Conservation (phyloP, 2,888 invertebrate species). For the Catocala sponsa region DNA sequence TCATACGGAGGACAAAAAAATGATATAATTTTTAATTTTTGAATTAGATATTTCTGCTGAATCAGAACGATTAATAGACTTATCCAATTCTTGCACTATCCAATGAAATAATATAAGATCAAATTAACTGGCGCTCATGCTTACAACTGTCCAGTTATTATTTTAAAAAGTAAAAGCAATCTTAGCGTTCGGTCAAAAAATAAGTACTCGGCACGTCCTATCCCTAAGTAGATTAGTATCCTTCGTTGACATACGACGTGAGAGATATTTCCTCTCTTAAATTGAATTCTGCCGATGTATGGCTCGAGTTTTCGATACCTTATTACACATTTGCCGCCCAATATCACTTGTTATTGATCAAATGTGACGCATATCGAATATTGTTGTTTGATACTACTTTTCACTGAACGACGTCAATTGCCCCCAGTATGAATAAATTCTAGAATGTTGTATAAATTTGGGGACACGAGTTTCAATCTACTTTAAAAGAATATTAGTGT, state of each 20-base stretch:
- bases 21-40: no score
- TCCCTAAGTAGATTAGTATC: slow-evolving; percentile 16
- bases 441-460: no score
- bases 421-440: background rate
- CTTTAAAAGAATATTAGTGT: no score
- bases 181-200: slow-evolving; percentile 21
- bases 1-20: no score
- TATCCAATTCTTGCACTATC: no score
- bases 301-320: slow-evolving; percentile 32
- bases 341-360: slow-evolving; percentile 32
- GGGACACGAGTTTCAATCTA: no score
- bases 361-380: slow-evolving; percentile 9
- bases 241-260: slow-evolving; percentile 16
- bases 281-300: slow-evolving; percentile 43
- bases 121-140: no score
- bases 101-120: no score
- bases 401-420: background rate
- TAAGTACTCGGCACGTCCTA: slow-evolving; percentile 18
- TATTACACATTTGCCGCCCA: slow-evolving; percentile 22
- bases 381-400: background rate
- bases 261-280: slow-evolving; percentile 40
- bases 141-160: no score
- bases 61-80: no score
- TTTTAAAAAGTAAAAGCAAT: no score
- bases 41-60: no score